Evolutionary conservation across 2,888 invertebrate genomes (phyloP).

Genomic region (Griposia aprilina): DNA sequence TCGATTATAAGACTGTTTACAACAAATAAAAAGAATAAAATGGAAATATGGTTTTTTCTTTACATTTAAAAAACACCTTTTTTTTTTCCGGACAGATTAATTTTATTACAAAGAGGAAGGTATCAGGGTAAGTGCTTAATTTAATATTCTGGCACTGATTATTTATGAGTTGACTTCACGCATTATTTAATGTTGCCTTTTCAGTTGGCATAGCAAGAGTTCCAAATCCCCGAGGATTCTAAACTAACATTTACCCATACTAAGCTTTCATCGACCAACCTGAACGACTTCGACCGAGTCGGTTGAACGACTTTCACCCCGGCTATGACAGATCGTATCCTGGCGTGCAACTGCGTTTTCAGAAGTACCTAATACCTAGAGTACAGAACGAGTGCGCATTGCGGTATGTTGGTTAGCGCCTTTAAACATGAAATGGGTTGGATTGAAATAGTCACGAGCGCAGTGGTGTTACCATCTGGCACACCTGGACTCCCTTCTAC

Average conservation of each 20-base stretch:
- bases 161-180: background rate
- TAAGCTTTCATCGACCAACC: background rate
- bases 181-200: background rate
- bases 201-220: background rate
- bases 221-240: background rate
- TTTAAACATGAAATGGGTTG: constrained; percentile 4
- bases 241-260: background rate
- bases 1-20: constrained; percentile 90
- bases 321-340: background rate
- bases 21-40: constrained; percentile 84
- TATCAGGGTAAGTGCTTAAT: background rate
- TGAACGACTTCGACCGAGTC: too few relatives aligned
- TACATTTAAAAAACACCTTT: background rate
- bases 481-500: too few relatives aligned
- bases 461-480: background rate
- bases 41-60: background rate
- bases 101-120: too few relatives aligned
- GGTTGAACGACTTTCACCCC: background rate
- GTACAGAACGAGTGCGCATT: background rate
- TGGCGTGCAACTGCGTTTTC: constrained; percentile 1
- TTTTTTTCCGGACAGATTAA: background rate
- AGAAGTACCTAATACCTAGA: background rate
- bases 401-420: background rate
- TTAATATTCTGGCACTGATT: background rate
- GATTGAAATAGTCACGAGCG: background rate